These are phyloP conservation scores for Spodoptera litura DNA, from an alignment of 1,140 invertebrate genomes.

Conservation along the genomic window DNA sequence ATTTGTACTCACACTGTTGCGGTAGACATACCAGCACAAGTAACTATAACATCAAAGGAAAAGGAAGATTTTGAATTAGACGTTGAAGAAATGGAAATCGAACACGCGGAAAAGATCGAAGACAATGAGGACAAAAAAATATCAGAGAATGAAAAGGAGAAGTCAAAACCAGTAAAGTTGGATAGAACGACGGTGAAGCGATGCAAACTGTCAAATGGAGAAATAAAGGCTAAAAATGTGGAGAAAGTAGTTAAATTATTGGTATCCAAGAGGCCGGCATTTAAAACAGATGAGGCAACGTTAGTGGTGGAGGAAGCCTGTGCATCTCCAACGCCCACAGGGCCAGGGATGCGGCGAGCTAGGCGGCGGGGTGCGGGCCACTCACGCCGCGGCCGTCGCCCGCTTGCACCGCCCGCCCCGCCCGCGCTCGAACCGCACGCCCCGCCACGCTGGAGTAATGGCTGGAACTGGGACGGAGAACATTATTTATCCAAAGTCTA, in stretches of 20 bases:
- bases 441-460: conserved; percentile 94
- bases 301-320: conserved; percentile 77
- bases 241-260: conserved; percentile 68
- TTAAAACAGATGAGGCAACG: conserved; percentile 76
- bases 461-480: conserved; percentile 96
- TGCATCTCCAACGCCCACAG: conserved; percentile 64
- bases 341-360: conserved; percentile 52
- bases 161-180: conserved; percentile 23
- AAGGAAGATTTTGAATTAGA: conserved; percentile 32
- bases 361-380: conserved; percentile 61
- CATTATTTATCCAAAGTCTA: conserved; percentile 94
- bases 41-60: conserved; percentile 13
- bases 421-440: conserved; percentile 62
- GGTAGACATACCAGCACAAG: conserved; percentile 18
- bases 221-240: conserved; percentile 72
- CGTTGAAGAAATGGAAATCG: not conserved
- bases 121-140: not conserved
- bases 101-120: conserved; percentile 4
- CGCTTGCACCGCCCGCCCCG: conserved; percentile 53
- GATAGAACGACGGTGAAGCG: conserved; percentile 46
- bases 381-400: conserved; percentile 56
- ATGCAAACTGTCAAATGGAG: conserved; percentile 62
- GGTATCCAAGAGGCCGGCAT: conserved; percentile 73
- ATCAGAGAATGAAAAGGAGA: conserved; percentile 31
- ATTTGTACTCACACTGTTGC: conserved; percentile 12